Percentiles rank a stretch among this genome's conserved stretches.
Evolutionary conservation across 1,140 invertebrate genomes (phyloP).

Genomic region (Dufourea novaeangliae): DNA sequence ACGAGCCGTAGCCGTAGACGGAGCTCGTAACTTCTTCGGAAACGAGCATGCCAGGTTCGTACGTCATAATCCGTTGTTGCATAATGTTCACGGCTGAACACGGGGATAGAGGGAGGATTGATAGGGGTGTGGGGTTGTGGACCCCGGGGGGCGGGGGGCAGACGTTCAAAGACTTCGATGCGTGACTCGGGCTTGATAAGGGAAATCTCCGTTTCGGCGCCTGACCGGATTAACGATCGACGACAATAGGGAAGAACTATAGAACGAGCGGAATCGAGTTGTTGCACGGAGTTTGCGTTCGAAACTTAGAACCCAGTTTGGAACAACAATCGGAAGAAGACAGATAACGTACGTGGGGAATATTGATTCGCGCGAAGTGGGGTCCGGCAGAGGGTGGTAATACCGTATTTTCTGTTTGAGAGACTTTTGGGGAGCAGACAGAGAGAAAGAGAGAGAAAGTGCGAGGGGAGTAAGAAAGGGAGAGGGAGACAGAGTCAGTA

Average conservation of each 20-base stretch:
- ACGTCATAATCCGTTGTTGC: conserved; percentile 36
- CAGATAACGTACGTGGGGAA: neutral
- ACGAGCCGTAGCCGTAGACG: neutral
- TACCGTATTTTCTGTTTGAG: neutral
- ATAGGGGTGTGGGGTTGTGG: too few species aligned
- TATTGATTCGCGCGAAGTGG: neutral
- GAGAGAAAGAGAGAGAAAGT: too few species aligned
- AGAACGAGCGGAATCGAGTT: neutral
- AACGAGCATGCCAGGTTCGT: neutral
- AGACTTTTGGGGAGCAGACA: neutral
- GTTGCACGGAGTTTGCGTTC: neutral
- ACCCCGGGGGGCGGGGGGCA: too few species aligned
- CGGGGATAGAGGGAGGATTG: neutral
- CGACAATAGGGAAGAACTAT: neutral
- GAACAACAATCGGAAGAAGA: conserved; percentile 8
- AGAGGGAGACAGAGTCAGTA: neutral
- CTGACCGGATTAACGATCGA: neutral
- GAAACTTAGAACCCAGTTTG: neutral
- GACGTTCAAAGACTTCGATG: conserved; percentile 3
- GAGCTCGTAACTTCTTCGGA: conserved; percentile 6
- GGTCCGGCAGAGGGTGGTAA: neutral
- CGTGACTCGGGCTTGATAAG: conserved; percentile 9
- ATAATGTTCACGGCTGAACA: neutral
- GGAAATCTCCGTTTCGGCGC: conserved; percentile 2
- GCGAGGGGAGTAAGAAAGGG: too few species aligned